Evolutionary conservation across 2,888 invertebrate species (phyloP), one percentile per base, ranked within the genome.

Genomic region (Phrixothrix hirtus): DNA sequence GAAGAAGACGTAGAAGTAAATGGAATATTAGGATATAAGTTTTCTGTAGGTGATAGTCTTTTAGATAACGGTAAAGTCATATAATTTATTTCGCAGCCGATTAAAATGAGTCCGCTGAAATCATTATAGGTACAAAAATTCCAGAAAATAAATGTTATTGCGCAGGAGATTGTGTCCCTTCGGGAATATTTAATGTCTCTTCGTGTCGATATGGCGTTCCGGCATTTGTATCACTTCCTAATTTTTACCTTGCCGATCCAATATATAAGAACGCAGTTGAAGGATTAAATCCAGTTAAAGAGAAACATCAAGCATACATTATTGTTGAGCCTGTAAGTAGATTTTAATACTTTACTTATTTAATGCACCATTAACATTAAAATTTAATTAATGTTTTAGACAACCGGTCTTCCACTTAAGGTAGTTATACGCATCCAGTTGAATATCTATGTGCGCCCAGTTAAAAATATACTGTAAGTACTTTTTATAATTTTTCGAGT

Each of bases 221-320:
- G 0, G 84, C 87, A 0, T 89, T 89, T 68, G 80, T 89, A 61
- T 88, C 90, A 1, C 81, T 88, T 61, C 92, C 92, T 0, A 92
- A 92, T 74, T 92, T 89, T 74, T 79, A 84, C 64, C 79, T 84
- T 61, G 91, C 81, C 0, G 90, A 90, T 74, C 81, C 83, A 0
- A 75, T 71, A 39, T 84, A 87, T 46, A 57, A 76, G n/a, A 76
- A 84, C 2, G 77, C 78, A 34, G 81, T 91, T 1, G 76, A 76
- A 0, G 92, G 92, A 0, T 67, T 92, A 69, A 61, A 74, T 0
- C 89, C 92, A 0, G 78, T 84, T 14, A 79, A 82, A 0, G 78
- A 81, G 0, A 78, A 81, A 10, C 90, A 92, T 68, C 81, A 83
- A 54, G 88, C 90, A 72, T 85, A 83, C 64, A 82, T 92, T 64